These are phyloP conservation scores for Periophthalmodon schlosseri DNA, from an alignment of 2,113 vertebrate species.

Conservation along the genomic window DNA sequence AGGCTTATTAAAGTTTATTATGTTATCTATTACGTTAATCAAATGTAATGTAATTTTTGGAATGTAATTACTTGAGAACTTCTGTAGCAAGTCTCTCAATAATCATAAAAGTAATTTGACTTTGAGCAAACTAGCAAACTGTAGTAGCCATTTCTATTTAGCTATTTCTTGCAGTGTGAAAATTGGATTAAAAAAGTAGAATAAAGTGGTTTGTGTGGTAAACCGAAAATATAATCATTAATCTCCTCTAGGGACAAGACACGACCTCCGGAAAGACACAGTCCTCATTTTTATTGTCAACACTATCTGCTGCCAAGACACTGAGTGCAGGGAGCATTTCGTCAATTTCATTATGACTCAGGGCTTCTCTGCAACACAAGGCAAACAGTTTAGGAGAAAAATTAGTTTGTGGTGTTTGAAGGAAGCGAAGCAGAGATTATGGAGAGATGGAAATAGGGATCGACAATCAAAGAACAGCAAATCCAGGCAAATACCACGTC, in stretches of 20 bases:
- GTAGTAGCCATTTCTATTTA: background rate
- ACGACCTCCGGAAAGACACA: slow-evolving; percentile 1
- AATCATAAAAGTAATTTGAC: no score
- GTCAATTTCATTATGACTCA: background rate
- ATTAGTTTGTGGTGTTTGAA: slow-evolving; percentile 27
- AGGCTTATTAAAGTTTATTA: no score
- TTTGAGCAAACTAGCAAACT: background rate
- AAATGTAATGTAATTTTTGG: no score
- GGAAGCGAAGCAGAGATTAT: slow-evolving; percentile 27
- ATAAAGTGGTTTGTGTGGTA: background rate
- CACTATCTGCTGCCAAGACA: slow-evolving; percentile 6
- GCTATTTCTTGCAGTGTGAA: background rate
- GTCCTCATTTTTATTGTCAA: background rate
- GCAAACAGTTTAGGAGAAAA: slow-evolving; percentile 17
- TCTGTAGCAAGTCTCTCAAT: no score
- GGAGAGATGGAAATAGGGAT: slow-evolving; percentile 26
- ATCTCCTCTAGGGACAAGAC: background rate
- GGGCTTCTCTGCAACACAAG: slow-evolving; percentile 20
- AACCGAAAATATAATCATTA: background rate
- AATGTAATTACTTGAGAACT: no score
- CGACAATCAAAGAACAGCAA: slow-evolving; percentile 45
- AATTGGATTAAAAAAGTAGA: background rate
- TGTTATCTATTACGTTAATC: no score
- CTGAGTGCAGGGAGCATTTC: slow-evolving; percentile 1
- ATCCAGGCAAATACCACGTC: slow-evolving; percentile 53